These are phyloP conservation scores for Troides helena DNA, from an alignment of 2,888 invertebrate species.

Conservation along the genomic window DNA sequence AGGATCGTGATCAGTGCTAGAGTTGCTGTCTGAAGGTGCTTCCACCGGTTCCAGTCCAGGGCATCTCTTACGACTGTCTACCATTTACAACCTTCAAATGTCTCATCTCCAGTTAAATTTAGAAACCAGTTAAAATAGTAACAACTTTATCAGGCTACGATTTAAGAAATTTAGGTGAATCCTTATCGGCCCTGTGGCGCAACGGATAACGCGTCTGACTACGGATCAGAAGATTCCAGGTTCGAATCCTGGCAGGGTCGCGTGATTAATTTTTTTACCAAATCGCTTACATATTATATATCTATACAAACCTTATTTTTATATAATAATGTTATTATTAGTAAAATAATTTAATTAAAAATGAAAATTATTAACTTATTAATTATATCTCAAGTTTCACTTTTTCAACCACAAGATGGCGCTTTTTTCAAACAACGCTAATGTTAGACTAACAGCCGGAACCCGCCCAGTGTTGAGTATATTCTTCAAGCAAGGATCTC, in stretches of 20 bases:
- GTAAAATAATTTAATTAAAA: too few relatives aligned
- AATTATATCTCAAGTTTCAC: not conserved
- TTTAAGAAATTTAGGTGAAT: not conserved
- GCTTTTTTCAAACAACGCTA: not conserved
- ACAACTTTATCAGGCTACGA: not conserved
- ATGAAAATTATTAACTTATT: too few relatives aligned
- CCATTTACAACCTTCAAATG: too few relatives aligned
- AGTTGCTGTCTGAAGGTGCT: too few relatives aligned
- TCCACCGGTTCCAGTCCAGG: too few relatives aligned
- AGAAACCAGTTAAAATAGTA: too few relatives aligned
- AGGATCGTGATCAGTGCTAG: too few relatives aligned
- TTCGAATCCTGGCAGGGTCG: constrained; percentile 84
- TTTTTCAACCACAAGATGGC: constrained; percentile 11
- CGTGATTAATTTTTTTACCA: constrained; percentile 1
- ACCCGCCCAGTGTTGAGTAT: too few relatives aligned
- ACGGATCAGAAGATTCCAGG: constrained; percentile 85
- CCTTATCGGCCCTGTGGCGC: constrained; percentile 80
- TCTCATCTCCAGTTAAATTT: too few relatives aligned
- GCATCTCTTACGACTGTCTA: too few relatives aligned
- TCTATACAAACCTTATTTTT: not conserved
- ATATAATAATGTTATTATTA: not conserved
- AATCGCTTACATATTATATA: not conserved
- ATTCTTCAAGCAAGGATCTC: too few relatives aligned
- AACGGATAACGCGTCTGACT: constrained; percentile 86
- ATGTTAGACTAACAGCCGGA: too few relatives aligned